Base-by-base conservation (phyloP, 2,888 invertebrate species). In the Noctuana brunneofusca region DNA sequence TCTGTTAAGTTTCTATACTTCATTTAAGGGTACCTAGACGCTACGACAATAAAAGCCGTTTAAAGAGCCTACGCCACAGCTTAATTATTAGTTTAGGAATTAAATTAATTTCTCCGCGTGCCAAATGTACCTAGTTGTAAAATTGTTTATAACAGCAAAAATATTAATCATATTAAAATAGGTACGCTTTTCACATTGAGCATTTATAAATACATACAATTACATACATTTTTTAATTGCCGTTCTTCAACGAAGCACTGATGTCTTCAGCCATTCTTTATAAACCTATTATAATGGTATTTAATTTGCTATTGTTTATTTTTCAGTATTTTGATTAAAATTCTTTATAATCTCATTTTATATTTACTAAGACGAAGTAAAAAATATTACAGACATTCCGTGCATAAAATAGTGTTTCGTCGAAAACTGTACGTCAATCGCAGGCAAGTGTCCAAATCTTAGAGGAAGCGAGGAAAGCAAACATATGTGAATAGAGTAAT, bases 401-500 rank as follows among this genome's bases (percentile, higher is more conserved):
- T 5, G 41, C 18, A 18, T 18, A 9, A 9, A 18, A 18, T 18
- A 43, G 16, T 18, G 8, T 12, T 43, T 4, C 2, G 12, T 18
- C 43, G 16, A 56, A 20, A 43, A 27, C 24, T 14, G 22, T 54
- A 41, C 24, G 32, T 35, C 20, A 24, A 35, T 32, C 20, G 18
- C 9, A 46, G 22, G 43, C n/a, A 22, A 38, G 18, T 38, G 35
- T 30, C 20, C 38, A 49, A 49, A 62, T 41, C 62, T 38, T 41
- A 27, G n/a, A n/a, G 35, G 55, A 62, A 55, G 62, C 55, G 55
- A 55, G 54, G 62, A 62, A 30, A 55, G 14, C 55, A 54, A 62
- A 62, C 62, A 62, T 55, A 48, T 63, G 62, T 56, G 56, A 56
- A 56, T 63, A 3, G 56, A 56, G 62, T 63, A 55, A 63, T 63